Percentiles rank a stretch among this genome's conserved stretches.
These are phyloP conservation scores for Salmo trutta DNA, from an alignment of 2,797 vertebrate species.

Conservation along the genomic window DNA sequence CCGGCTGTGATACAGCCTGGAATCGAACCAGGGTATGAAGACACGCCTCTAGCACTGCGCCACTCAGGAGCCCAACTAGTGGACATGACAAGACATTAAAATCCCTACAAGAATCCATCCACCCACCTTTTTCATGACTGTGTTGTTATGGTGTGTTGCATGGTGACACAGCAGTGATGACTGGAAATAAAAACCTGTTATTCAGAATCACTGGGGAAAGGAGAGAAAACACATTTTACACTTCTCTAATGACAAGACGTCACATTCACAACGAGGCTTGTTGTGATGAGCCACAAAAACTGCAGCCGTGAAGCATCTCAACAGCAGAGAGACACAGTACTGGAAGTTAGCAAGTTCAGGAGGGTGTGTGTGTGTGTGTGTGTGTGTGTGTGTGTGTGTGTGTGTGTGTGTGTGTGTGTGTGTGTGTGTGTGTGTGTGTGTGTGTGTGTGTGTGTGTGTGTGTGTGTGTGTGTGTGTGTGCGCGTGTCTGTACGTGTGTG, in stretches of 20 bases:
- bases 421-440: too few species aligned
- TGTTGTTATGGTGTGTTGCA: background rate
- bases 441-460: too few species aligned
- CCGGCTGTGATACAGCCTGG: too few species aligned
- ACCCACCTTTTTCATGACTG: background rate
- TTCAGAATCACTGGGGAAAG: background rate
- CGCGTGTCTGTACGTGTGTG: too few species aligned
- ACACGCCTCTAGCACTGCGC: too few species aligned
- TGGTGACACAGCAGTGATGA: background rate
- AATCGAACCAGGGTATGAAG: too few species aligned
- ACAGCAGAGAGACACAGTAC: slow-evolving; percentile 36
- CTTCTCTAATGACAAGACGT: slow-evolving; percentile 2
- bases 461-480: too few species aligned
- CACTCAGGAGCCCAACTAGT: too few species aligned
- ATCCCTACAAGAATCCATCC: too few species aligned
- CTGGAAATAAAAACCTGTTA: background rate
- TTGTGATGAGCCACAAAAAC: background rate
- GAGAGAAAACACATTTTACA: slow-evolving; percentile 3
- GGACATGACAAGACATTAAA: too few species aligned
- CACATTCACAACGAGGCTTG: background rate
- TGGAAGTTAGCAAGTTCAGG: too few species aligned
- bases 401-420: too few species aligned
- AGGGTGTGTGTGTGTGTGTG: background rate
- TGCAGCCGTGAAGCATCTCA: background rate
- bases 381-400: background rate